phyloP scores from a whole-genome alignment of 2,113 vertebrate genomes.

The Petroica traversi region DNA sequence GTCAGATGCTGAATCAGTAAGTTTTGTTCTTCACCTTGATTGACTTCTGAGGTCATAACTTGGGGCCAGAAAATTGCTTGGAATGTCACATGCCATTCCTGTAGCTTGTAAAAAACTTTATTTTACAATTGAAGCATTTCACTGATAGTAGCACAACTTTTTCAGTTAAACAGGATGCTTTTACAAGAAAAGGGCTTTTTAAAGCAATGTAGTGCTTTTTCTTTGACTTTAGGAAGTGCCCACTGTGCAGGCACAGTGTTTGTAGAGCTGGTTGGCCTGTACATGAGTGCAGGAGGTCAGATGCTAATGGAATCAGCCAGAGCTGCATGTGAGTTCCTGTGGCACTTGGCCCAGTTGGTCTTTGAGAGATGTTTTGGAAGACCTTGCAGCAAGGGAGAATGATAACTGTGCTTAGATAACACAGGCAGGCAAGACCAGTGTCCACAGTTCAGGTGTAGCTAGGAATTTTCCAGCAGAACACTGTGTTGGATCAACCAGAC shows the following conservation, averaged over 20 bases:
- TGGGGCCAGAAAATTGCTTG: neutral
- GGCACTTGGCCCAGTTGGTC: neutral
- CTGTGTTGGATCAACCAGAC: neutral
- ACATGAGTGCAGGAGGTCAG: rapidly evolving
- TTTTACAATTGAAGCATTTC: neutral
- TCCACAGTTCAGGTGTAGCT: neutral
- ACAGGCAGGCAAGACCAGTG: neutral
- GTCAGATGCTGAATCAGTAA: neutral
- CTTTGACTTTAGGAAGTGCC: neutral
- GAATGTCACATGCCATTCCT: neutral
- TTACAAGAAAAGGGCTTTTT: neutral
- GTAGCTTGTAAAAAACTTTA: neutral
- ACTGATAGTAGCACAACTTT: neutral
- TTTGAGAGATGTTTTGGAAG: neutral
- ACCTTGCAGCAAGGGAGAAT: neutral
- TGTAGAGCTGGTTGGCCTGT: neutral
- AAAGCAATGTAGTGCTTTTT: neutral
- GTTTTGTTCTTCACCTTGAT: neutral
- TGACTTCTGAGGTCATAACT: neutral
- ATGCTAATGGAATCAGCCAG: neutral
- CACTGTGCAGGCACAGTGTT: neutral
- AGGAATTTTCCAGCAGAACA: neutral
- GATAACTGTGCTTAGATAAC: neutral
- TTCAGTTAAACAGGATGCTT: neutral
- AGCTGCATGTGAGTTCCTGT: rapidly evolving